These are phyloP conservation scores for Lutjanus argentimaculatus DNA, from an alignment of 2,797 vertebrate genomes.

Conservation along the genomic window DNA sequence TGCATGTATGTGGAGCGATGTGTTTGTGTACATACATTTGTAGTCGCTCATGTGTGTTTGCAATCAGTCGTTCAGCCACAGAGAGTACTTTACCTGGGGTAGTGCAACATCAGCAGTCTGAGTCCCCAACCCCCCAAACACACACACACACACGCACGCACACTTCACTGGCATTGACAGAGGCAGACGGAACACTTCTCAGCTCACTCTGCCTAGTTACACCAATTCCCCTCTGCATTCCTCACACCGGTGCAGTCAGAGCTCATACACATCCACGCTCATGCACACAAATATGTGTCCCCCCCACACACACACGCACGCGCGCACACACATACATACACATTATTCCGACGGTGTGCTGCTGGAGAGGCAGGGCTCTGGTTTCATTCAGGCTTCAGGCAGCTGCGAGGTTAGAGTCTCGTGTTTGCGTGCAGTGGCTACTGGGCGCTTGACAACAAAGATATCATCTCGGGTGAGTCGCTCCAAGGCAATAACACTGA, in stretches of 20 bases:
- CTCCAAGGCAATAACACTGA: slow-evolving; percentile 57
- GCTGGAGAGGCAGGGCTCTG: slow-evolving; percentile 81
- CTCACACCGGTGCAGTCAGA: slow-evolving; percentile 61
- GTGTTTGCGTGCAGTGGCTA: slow-evolving; percentile 76
- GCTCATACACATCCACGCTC: slow-evolving; percentile 59
- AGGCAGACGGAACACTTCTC: slow-evolving; percentile 67
- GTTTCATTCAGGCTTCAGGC: slow-evolving; percentile 86
- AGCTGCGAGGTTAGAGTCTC: slow-evolving; percentile 76
- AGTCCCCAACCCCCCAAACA: slow-evolving; percentile 31
- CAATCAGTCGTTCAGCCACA: slow-evolving; percentile 62
- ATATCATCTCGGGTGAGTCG: slow-evolving; percentile 79
- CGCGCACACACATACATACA: slow-evolving; percentile 44
- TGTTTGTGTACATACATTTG: slow-evolving; percentile 39
- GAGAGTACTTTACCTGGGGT: slow-evolving; percentile 71
- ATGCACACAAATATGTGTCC: slow-evolving; percentile 44
- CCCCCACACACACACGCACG: slow-evolving; percentile 29
- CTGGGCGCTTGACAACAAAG: slow-evolving; percentile 68
- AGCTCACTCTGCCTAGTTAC: slow-evolving; percentile 72
- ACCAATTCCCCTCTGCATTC: slow-evolving; percentile 73
- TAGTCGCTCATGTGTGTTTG: slow-evolving; percentile 65
- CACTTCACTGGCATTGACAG: slow-evolving; percentile 40
- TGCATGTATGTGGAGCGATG: slow-evolving; percentile 25
- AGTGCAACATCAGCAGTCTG: slow-evolving; percentile 76
- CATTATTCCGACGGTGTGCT: slow-evolving; percentile 69
- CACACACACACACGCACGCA: slow-evolving; percentile 32